A percentile compares a stretch with the other conserved stretches of the same genome.
Conservation (phyloP, 2,797 vertebrate genomes). For the Hephaestus fuliginosus region DNA sequence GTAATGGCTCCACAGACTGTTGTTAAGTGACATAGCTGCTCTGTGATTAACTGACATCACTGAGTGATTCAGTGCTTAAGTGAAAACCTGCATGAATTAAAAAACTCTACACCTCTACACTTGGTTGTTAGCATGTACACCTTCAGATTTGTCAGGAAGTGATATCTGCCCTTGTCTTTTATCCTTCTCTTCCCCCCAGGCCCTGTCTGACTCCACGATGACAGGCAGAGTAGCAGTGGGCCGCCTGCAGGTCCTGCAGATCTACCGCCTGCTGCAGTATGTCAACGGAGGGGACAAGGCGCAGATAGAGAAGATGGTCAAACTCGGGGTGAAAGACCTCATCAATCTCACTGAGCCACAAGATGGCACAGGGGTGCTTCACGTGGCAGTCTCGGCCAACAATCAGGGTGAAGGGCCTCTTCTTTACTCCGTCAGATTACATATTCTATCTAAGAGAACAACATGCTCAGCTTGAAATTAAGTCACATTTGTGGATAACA, state of each 20-base stretch:
- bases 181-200: not conserved
- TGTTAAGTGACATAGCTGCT: not conserved
- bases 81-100: not conserved
- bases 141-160: not conserved
- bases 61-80: not conserved
- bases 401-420: constrained; percentile 70
- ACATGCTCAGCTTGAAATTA: not conserved
- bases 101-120: not conserved
- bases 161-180: not conserved
- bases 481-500: not conserved
- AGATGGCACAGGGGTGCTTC: constrained; percentile 88
- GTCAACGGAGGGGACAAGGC: constrained; percentile 84
- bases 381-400: constrained; percentile 88
- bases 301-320: constrained; percentile 89
- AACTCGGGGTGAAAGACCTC: constrained; percentile 87
- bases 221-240: constrained; percentile 76
- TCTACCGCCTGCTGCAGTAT: constrained; percentile 92
- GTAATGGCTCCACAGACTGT: not conserved
- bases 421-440: not conserved
- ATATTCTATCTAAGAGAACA: not conserved
- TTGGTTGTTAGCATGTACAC: not conserved
- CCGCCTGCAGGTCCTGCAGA: constrained; percentile 89
- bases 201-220: constrained; percentile 50
- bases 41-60: not conserved
- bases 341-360: constrained; percentile 91